These are phyloP conservation scores for Epinotia ramella DNA, from an alignment of 2,888 invertebrate genomes.

Conservation along the genomic window DNA sequence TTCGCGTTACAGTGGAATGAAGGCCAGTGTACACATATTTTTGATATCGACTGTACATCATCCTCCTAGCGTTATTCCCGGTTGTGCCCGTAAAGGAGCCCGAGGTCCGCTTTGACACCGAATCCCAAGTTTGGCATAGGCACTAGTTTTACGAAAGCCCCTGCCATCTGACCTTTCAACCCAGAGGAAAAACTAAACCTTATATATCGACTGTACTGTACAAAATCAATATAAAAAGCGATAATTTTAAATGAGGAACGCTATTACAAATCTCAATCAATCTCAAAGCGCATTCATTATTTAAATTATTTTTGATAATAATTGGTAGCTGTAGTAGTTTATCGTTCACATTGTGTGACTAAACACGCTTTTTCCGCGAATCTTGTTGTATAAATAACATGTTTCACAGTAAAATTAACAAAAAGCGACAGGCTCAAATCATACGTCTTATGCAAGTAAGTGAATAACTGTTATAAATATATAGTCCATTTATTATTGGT, in stretches of 20 bases:
- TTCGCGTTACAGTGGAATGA: too few relatives aligned
- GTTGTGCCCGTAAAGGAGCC: too few relatives aligned
- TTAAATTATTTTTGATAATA: neutral
- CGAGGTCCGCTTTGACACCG: too few relatives aligned
- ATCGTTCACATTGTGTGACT: neutral
- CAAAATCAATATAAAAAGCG: neutral
- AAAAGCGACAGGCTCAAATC: conserved; percentile 51
- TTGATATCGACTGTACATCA: too few relatives aligned
- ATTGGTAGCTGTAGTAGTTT: conserved; percentile 5
- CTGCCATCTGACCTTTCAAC: too few relatives aligned
- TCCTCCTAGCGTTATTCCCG: too few relatives aligned
- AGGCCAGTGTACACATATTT: too few relatives aligned
- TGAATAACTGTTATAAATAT: conserved; percentile 45
- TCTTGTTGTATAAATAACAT: conserved; percentile 52
- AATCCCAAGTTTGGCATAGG: too few relatives aligned
- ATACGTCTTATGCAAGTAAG: conserved; percentile 64
- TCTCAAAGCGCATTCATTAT: neutral
- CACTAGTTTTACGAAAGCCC: too few relatives aligned
- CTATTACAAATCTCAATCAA: neutral
- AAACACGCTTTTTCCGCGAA: conserved; percentile 13
- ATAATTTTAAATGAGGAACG: neutral
- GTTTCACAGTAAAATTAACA: conserved; percentile 65
- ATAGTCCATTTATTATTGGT: conserved; percentile 32
- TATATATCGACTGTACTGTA: too few relatives aligned
- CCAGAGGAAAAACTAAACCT: too few relatives aligned